Evolutionary conservation across 2,888 invertebrate genomes (phyloP), one percentile per base, ranked within the genome.

Genomic region (Andrena bicolor): DNA sequence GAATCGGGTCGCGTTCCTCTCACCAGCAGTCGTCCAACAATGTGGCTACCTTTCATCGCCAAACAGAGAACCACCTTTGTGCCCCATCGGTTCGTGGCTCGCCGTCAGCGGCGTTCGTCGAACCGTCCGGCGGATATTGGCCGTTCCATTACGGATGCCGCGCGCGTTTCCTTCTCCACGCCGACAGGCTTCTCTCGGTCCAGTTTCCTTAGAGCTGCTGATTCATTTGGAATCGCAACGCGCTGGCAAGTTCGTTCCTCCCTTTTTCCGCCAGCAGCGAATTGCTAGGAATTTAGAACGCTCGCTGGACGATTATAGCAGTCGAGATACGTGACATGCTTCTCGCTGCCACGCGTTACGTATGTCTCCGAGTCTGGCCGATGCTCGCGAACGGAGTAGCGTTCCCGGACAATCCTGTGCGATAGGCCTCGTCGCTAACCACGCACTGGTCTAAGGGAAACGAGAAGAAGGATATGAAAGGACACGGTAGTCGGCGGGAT

Each of bases 241-340:
- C 58, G 35, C 32, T 7, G 58, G 65, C 65, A 66, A 56, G 61
- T 80, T 72, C 56, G 64, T 71, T 56, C 61, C 23, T 61, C 32
- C 32, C 70, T 60, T 49, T 20, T 63, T 49, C 13, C 48, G 8
- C 41, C 41, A 16, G 66, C 53, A 3, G 32, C 68, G 65, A 80
- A 80, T 80, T 32, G 80, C 63, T 3, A 8, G 66, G 80, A 79
- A 80, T 80, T 80, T 80, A 63, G 80, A 80, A 61, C 80, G 80
- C 35, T 68, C 72, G 30, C 53, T 49, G 8, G 49, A 61, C 51
- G 53, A 49, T 79, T 66, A 71, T 53, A 65, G 58, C 51, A 66
- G 66, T 28, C 35, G 23, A 28, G 60, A 32, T 73, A 73, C 74
- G 68, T 23, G 69, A 64, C 49, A 80, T 60, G 71, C 70, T 71